These are phyloP conservation scores for Sebastes vulpes DNA, from an alignment of 2,797 vertebrate genomes.

Conservation along the genomic window DNA sequence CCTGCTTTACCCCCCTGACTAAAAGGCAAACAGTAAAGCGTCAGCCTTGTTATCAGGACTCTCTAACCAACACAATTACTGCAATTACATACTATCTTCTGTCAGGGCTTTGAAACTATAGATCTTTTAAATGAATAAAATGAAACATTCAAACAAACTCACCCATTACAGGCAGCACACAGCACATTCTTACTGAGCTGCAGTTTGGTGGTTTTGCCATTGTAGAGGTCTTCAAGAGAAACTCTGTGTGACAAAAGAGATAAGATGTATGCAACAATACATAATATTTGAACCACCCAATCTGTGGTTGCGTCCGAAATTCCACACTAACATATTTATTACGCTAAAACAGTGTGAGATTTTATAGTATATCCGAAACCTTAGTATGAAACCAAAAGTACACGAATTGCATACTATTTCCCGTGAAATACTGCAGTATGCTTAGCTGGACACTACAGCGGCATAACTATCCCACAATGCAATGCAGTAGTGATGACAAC, in stretches of 20 bases:
- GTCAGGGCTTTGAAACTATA: neutral
- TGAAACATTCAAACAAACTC: slow-evolving; percentile 74
- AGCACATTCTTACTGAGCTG: slow-evolving; percentile 99
- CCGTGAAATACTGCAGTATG: too few relatives aligned
- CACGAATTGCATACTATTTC: too few relatives aligned
- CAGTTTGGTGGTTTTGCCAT: slow-evolving; percentile 99
- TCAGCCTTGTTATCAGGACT: neutral
- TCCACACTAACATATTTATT: too few relatives aligned
- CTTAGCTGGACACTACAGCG: too few relatives aligned
- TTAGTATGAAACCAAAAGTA: too few relatives aligned
- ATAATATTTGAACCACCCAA: neutral
- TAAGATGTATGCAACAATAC: neutral
- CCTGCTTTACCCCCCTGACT: slow-evolving; percentile 98
- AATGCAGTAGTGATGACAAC: too few relatives aligned
- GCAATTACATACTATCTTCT: neutral
- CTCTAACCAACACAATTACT: neutral
- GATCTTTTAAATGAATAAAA: neutral
- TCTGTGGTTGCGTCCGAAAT: too few relatives aligned
- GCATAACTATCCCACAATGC: too few relatives aligned
- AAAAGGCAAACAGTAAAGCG: slow-evolving; percentile 34
- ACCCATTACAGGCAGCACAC: slow-evolving; percentile 96
- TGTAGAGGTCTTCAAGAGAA: slow-evolving; percentile 98
- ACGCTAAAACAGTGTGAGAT: too few relatives aligned
- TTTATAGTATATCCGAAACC: too few relatives aligned
- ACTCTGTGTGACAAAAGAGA: slow-evolving; percentile 85